These are phyloP conservation scores for Omphaloscelis lunosa DNA, from an alignment of 2,888 invertebrate genomes.

Conservation along the genomic window DNA sequence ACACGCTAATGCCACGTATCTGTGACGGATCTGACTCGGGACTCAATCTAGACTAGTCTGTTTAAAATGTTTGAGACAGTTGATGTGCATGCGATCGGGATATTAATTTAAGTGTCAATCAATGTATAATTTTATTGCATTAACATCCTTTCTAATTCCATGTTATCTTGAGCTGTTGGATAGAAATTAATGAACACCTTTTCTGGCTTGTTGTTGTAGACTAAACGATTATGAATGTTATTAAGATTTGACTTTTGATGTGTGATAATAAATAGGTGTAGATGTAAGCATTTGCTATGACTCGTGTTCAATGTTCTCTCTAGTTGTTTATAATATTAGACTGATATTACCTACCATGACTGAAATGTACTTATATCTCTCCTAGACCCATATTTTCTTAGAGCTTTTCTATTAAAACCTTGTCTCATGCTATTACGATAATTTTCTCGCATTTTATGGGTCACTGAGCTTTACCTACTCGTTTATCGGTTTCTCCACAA, in stretches of 20 bases:
- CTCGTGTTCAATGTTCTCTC: neutral
- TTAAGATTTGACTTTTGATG: slow-evolving; percentile 31
- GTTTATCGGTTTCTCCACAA: slow-evolving; percentile 75
- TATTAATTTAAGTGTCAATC: slow-evolving; percentile 59
- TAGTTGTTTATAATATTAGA: neutral
- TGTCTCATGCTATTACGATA: slow-evolving; percentile 4
- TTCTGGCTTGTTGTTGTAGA: slow-evolving; percentile 29
- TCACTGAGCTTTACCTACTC: slow-evolving; percentile 69
- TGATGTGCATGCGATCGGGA: slow-evolving; percentile 38
- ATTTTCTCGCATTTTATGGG: slow-evolving; percentile 71
- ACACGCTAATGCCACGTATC: slow-evolving; percentile 58
- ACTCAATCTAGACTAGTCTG: slow-evolving; percentile 35
- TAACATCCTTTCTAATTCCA: slow-evolving; percentile 56
- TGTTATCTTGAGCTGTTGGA: slow-evolving; percentile 37
- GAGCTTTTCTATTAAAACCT: neutral
- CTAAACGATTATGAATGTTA: slow-evolving; percentile 30
- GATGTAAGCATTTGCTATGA: slow-evolving; percentile 2
- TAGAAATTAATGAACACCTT: slow-evolving; percentile 48
- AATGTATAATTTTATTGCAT: slow-evolving; percentile 53
- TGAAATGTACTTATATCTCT: neutral
- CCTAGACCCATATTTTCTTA: neutral
- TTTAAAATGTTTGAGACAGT: slow-evolving; percentile 35
- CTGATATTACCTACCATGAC: neutral
- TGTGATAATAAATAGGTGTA: neutral
- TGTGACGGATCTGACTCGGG: slow-evolving; percentile 36